A percentile compares a stretch with the other conserved stretches of the same genome.
These are phyloP conservation scores for Mesembrinibis cayennensis DNA, from an alignment of 2,113 vertebrate genomes.

Conservation along the genomic window DNA sequence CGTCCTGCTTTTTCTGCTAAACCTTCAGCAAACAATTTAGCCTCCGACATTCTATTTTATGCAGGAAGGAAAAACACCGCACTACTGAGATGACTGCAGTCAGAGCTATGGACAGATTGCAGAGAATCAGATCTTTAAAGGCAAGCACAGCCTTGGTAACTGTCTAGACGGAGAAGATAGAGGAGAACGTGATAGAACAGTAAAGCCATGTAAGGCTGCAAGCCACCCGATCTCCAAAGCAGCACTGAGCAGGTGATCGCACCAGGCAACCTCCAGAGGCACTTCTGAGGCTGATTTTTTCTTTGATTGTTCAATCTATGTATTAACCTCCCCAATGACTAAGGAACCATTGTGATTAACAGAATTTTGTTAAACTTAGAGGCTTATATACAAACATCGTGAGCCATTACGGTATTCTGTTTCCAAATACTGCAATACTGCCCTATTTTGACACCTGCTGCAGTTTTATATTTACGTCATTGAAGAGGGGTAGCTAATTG, in stretches of 20 bases:
- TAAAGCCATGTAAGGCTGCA: neutral
- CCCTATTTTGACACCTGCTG: neutral
- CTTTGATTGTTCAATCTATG: neutral
- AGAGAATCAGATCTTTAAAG: neutral
- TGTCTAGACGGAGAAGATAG: neutral
- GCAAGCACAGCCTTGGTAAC: neutral
- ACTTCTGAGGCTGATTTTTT: neutral
- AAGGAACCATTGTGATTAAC: neutral
- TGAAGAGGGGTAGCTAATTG: neutral
- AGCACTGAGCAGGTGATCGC: neutral
- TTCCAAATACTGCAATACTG: neutral
- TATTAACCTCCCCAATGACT: neutral
- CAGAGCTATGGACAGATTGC: neutral
- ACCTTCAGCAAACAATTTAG: neutral
- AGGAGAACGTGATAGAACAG: neutral
- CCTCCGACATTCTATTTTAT: fast-evolving
- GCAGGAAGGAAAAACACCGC: neutral
- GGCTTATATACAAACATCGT: neutral
- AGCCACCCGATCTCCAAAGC: neutral
- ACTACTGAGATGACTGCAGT: neutral
- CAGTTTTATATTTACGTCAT: neutral
- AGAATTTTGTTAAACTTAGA: neutral
- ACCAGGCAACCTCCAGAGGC: neutral
- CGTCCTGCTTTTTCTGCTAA: neutral
- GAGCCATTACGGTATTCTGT: neutral